phyloP scores from a whole-genome alignment of 2,888 invertebrate genomes.

The Phalera bucephala region DNA sequence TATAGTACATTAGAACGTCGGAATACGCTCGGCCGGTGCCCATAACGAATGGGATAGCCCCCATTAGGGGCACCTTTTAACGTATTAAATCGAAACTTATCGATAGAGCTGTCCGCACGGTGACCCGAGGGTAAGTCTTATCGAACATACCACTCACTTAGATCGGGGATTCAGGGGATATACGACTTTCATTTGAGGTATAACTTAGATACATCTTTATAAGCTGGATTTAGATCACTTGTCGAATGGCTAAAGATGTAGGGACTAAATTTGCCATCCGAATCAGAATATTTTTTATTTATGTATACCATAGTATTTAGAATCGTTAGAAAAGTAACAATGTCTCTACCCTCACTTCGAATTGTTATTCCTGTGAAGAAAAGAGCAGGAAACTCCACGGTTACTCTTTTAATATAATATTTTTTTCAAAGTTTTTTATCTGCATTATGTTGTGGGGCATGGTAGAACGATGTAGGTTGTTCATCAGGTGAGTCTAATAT shows the following conservation, averaged over 20 bases:
- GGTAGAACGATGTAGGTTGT: too few species aligned
- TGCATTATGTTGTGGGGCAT: too few species aligned
- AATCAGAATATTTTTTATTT: too few species aligned
- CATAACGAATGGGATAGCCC: conserved; percentile 76
- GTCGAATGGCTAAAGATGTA: conserved; percentile 12
- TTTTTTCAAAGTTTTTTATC: too few species aligned
- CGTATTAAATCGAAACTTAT: conserved; percentile 78
- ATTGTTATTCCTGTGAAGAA: too few species aligned
- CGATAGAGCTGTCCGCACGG: conserved; percentile 61
- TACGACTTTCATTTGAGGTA: conserved; percentile 45
- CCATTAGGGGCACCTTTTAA: conserved; percentile 80
- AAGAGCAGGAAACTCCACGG: too few species aligned
- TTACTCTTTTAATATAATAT: too few species aligned
- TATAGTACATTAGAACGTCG: conserved; percentile 36
- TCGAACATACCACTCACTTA: conserved; percentile 68
- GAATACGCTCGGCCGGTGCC: conserved; percentile 49
- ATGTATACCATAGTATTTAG: too few species aligned
- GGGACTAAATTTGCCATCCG: too few species aligned
- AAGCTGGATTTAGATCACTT: conserved; percentile 14
- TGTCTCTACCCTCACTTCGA: too few species aligned
- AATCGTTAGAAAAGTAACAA: too few species aligned
- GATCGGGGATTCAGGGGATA: conserved; percentile 21
- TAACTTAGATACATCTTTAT: conserved; percentile 37
- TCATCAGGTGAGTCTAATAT: too few species aligned
- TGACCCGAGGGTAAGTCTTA: conserved; percentile 59